Conservation (phyloP, 2,888 invertebrate species). For the Morinoia aosen region DNA sequence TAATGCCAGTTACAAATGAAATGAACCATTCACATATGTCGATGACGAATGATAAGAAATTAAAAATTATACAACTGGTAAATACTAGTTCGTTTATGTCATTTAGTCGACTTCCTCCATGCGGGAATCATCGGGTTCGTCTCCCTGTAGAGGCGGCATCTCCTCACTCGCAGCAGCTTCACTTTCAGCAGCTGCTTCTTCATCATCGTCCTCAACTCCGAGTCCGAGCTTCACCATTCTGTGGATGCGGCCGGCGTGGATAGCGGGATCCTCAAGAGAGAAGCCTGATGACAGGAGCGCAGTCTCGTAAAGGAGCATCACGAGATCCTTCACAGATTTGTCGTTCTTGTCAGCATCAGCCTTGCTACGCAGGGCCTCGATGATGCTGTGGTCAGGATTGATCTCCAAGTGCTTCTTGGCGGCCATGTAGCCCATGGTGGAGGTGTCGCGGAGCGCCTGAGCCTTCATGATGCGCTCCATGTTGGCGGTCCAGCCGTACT, state of each 20-base stretch:
- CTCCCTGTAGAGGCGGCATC: slow-evolving; percentile 41
- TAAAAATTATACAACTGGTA: background rate
- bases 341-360: slow-evolving; percentile 97
- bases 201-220: slow-evolving; percentile 91
- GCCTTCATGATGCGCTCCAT: slow-evolving; percentile 99
- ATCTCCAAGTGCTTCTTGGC: slow-evolving; percentile 99
- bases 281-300: slow-evolving; percentile 96
- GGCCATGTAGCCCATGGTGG: slow-evolving; percentile 99
- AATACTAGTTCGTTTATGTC: background rate
- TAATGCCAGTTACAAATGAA: background rate
- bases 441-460: slow-evolving; percentile 95
- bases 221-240: slow-evolving; percentile 98
- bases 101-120: slow-evolving; percentile 50
- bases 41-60: background rate
- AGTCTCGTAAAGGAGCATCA: slow-evolving; percentile 95
- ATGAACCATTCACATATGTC: background rate
- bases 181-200: background rate
- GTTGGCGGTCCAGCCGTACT: slow-evolving; percentile 99
- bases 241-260: slow-evolving; percentile 94
- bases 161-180: background rate
- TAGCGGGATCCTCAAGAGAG: slow-evolving; percentile 92
- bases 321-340: slow-evolving; percentile 97
- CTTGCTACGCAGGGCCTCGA: slow-evolving; percentile 91
- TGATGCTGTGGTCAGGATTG: slow-evolving; percentile 95
- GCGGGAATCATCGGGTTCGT: slow-evolving; percentile 50